Base-by-base conservation (phyloP, 2,888 invertebrate genomes). In the Sphaeridia pumilis region DNA sequence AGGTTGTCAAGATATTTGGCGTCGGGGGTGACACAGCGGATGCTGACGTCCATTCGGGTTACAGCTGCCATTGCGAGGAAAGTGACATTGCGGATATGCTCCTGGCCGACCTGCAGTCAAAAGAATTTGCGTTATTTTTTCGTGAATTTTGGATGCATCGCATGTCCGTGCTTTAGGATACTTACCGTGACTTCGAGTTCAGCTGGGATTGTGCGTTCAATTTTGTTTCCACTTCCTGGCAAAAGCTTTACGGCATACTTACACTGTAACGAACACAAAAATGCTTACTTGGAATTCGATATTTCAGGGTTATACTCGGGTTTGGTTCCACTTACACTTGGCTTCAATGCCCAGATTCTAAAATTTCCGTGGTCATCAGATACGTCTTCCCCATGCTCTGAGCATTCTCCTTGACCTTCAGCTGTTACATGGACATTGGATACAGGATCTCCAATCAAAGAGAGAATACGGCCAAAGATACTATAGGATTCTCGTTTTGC, bases 401-500 rank as follows among this genome's bases (percentile, higher is more conserved):
- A 73, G 68, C 89, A 90, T 45, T 77, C 67, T 4, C 69, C 69
- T 58, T 62, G 60, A 1, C 86, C 83, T 52, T 78, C 76, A 1
- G 92, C 89, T 66, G 84, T 81, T 12, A 95, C 79, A 4, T 79
- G 71, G 14, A 84, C 78, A 36, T 81, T 80, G 2, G 77, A 70
- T 72, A 89, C 86, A 5, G 88, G 81, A 67, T 81, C 85, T 1
- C 88, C 88, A 68, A 85, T 88, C 64, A 95, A 74, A 0, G 92
- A 85, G 28, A 80, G 80, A 20, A 90, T 80, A 34, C 75, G 71
- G 2, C 97, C 97, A 67, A 80, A 83, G 42, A 84, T 84, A 66
- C 94, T 95, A 74, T 87, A 95, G 1, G 95, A 89, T 44, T 87
- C 84, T 60, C 90, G 79, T 48, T 79, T 82, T 0, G 89, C 93